A percentile compares a stretch with the other conserved stretches of the same genome.
Conservation (phyloP, 1,140 invertebrate genomes). For the Zaprionus taronus region DNA sequence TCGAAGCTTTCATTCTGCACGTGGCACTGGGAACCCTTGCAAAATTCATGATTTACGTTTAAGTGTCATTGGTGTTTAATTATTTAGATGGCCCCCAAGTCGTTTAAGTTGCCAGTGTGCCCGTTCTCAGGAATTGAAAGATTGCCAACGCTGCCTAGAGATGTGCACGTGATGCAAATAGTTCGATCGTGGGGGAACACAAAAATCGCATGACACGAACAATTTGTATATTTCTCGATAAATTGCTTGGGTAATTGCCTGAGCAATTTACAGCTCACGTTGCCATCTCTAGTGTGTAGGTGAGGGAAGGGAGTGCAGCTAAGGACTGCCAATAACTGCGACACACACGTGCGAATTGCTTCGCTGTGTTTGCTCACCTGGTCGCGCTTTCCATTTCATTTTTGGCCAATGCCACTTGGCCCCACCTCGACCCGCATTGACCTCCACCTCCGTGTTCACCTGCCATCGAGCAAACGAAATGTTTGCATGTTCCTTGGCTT, state of each 20-base stretch:
- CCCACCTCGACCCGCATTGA: not conserved
- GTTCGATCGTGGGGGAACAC: too few relatives aligned
- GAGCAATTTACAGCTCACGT: conserved; percentile 13
- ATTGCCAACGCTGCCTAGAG: conserved; percentile 14
- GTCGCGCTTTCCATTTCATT: conserved; percentile 73
- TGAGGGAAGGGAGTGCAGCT: conserved; percentile 15
- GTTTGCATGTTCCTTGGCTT: conserved; percentile 61
- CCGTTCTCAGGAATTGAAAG: conserved; percentile 9
- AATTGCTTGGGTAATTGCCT: conserved; percentile 1
- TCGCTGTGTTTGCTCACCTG: conserved; percentile 48
- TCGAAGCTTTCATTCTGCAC: conserved; percentile 48
- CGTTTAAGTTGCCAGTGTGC: conserved; percentile 54
- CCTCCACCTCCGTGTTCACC: not conserved
- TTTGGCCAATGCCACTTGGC: conserved; percentile 33
- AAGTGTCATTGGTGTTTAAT: conserved; percentile 82
- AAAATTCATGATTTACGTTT: conserved; percentile 83
- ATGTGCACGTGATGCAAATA: conserved; percentile 8
- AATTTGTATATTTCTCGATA: conserved; percentile 1
- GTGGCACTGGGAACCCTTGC: conserved; percentile 52
- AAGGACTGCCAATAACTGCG: conserved; percentile 38
- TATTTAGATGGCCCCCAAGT: conserved; percentile 71
- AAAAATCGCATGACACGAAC: not conserved
- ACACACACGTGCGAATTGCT: conserved; percentile 33
- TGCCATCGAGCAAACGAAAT: conserved; percentile 40
- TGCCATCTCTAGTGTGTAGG: conserved; percentile 12